Evolutionary conservation across 2,113 vertebrate species (phyloP).

Genomic region (Alosa alosa): DNA sequence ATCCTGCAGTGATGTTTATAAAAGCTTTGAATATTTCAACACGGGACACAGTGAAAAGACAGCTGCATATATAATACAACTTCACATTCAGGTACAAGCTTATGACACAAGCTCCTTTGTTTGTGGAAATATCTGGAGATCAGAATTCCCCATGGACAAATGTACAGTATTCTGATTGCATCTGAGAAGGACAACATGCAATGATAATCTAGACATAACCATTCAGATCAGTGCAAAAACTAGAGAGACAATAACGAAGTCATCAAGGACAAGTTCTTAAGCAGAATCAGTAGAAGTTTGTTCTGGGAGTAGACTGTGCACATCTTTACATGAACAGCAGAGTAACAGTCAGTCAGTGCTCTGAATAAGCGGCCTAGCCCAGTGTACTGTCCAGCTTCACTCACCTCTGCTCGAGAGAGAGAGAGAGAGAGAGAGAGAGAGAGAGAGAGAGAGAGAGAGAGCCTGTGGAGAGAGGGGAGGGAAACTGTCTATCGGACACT

Average conservation of each 20-base stretch:
- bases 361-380: not conserved
- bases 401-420: not conserved
- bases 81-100: not conserved
- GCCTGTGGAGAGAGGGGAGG: slow-evolving; percentile 13
- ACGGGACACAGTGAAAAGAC: not conserved
- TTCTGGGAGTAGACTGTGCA: not conserved
- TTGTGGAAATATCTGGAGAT: not conserved
- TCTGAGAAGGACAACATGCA: not conserved
- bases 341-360: not conserved
- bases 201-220: not conserved
- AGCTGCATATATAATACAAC: not conserved
- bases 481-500: slow-evolving; percentile 86
- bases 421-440: not conserved
- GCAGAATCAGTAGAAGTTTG: not conserved
- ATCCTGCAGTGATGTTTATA: not conserved
- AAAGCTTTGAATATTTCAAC: not conserved
- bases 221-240: slow-evolving; percentile 7
- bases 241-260: not conserved
- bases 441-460: not conserved
- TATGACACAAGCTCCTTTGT: not conserved
- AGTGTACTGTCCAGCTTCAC: not conserved
- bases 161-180: not conserved
- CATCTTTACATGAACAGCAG: slow-evolving; percentile 1
- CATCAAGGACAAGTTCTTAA: not conserved
- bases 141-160: not conserved